Percentiles rank a stretch among this genome's conserved stretches.
Conservation (phyloP, 2,888 invertebrate species). For the Chymomyza procnemis region DNA sequence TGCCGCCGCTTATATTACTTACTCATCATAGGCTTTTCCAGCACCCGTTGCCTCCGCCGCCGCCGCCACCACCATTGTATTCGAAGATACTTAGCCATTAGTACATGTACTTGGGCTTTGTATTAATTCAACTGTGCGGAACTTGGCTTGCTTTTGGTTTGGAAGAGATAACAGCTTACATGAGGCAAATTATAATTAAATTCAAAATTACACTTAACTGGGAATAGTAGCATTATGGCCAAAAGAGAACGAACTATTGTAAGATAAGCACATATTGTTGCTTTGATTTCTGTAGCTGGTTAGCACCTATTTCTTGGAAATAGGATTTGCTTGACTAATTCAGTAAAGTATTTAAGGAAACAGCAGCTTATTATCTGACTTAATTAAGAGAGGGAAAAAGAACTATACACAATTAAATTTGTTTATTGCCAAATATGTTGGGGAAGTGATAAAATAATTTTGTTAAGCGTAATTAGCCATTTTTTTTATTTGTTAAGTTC, state of each 20-base stretch:
- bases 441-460: too few species aligned
- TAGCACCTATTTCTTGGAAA: too few species aligned
- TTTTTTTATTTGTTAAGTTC: too few species aligned
- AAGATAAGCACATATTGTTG: not conserved
- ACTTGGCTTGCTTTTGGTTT: not conserved
- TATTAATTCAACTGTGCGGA: slow-evolving; percentile 69
- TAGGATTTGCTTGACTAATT: too few species aligned
- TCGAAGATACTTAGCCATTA: slow-evolving; percentile 62
- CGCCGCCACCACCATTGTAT: slow-evolving; percentile 16
- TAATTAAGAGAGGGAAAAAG: too few species aligned
- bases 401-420: too few species aligned
- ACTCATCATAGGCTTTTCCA: slow-evolving; percentile 46
- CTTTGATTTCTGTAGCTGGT: not conserved
- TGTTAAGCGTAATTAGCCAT: too few species aligned
- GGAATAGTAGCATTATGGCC: not conserved
- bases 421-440: too few species aligned
- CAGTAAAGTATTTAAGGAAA: too few species aligned
- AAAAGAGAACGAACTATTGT: not conserved
- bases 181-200: slow-evolving; percentile 32
- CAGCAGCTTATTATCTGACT: too few species aligned
- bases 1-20: slow-evolving; percentile 58
- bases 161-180: not conserved
- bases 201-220: slow-evolving; percentile 23
- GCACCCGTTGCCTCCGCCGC: too few species aligned
- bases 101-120: slow-evolving; percentile 57